These are phyloP conservation scores for Pecten maximus DNA, from an alignment of 2,888 invertebrate species.

Conservation along the genomic window DNA sequence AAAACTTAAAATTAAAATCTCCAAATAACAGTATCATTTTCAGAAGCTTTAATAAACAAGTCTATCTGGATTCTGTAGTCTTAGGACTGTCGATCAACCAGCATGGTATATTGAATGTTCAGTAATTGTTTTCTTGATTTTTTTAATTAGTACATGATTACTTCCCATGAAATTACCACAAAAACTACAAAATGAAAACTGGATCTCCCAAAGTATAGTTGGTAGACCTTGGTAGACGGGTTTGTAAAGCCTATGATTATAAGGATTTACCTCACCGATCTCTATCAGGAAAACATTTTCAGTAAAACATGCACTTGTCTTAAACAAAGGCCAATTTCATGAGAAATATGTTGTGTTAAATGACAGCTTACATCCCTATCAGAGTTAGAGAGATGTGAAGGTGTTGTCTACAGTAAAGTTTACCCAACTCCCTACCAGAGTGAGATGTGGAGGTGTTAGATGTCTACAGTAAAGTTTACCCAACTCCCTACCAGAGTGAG, in stretches of 20 bases:
- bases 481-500: no score
- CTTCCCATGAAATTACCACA: not conserved
- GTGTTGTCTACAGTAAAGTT: no score
- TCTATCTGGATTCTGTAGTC: not conserved
- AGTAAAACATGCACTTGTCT: not conserved
- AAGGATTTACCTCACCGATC: not conserved
- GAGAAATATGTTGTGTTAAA: no score
- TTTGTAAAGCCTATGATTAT: not conserved
- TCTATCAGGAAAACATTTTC: not conserved
- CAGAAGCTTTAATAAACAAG: not conserved
- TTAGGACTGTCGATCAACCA: not conserved
- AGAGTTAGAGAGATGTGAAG: no score
- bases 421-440: no score
- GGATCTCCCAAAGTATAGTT: not conserved
- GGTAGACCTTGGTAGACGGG: not conserved
- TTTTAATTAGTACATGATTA: not conserved
- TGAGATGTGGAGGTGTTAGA: no score
- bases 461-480: no score
- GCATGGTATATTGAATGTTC: not conserved
- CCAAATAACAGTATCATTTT: not conserved
- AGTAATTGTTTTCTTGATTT: not conserved
- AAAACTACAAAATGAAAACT: not conserved
- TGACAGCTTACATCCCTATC: no score
- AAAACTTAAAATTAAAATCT: not conserved
- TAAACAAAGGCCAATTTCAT: not conserved